Conservation (phyloP, 2,113 vertebrate genomes). For the Rhabdomys dilectus region DNA sequence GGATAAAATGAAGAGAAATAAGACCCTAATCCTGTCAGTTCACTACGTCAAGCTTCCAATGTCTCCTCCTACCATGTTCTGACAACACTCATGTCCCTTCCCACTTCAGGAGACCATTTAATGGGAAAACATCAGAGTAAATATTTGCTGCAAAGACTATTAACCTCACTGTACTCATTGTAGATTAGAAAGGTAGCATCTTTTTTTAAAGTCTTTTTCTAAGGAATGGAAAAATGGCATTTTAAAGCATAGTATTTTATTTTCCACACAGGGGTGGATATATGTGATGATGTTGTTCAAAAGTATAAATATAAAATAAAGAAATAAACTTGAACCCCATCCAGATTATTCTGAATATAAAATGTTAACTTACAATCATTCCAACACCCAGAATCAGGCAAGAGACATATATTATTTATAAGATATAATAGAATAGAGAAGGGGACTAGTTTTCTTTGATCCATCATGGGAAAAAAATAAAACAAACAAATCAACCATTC, state of each 20-base stretch:
- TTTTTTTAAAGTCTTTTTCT: no score
- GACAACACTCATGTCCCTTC: neutral
- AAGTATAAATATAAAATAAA: constrained; percentile 2
- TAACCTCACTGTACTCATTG: neutral
- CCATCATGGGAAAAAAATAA: neutral
- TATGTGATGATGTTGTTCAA: neutral
- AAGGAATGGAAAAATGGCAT: neutral
- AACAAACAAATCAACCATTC: neutral
- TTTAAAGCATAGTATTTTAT: neutral
- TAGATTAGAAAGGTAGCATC: neutral
- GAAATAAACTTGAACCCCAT: neutral
- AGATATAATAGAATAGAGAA: neutral
- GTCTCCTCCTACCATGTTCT: neutral
- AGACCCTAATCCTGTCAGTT: neutral
- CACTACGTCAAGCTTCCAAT: neutral
- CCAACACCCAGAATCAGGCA: constrained; percentile 26
- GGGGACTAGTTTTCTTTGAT: neutral
- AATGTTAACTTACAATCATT: neutral
- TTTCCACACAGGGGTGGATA: neutral
- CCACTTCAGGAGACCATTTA: neutral
- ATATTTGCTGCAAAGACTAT: neutral
- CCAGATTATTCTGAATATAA: constrained; percentile 21
- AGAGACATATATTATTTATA: neutral
- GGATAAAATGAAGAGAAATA: neutral
- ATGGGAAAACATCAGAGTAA: neutral